Percentiles rank a stretch among this genome's conserved stretches.
Conservation (phyloP, 2,888 invertebrate genomes). For the Trissonchulus sp. region DNA sequence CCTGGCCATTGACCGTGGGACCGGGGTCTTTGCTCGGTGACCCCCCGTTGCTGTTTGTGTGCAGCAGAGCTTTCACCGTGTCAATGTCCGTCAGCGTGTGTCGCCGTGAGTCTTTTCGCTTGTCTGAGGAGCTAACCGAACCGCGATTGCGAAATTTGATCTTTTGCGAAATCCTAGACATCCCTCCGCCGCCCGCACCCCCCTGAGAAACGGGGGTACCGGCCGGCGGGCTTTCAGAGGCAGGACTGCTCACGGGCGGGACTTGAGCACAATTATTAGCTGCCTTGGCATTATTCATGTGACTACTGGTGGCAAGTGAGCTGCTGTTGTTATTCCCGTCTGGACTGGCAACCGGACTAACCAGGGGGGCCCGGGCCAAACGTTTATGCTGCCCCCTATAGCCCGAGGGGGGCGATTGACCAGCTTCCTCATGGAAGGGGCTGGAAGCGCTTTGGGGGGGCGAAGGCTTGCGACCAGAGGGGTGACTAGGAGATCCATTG, state of each 20-base stretch:
- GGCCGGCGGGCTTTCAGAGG: not conserved
- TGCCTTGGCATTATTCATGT: no score
- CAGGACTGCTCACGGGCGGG: not conserved
- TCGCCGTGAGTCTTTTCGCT: slow-evolving; percentile 39
- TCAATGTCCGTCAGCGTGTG: slow-evolving; percentile 44
- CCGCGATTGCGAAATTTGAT: slow-evolving; percentile 39
- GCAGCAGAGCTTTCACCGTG: slow-evolving; percentile 27
- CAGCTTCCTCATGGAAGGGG: no score
- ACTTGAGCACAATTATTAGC: no score
- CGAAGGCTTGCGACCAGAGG: not conserved
- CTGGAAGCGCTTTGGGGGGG: slow-evolving; percentile 26
- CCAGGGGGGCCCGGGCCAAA: not conserved
- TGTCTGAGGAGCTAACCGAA: not conserved
- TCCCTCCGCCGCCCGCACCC: not conserved
- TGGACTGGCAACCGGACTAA: not conserved
- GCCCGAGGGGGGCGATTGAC: not conserved
- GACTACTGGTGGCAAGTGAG: slow-evolving; percentile 3
- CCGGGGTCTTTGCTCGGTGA: not conserved
- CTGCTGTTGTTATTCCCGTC: not conserved
- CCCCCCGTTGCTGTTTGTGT: not conserved
- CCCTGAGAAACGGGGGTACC: not conserved
- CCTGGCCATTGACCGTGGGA: not conserved
- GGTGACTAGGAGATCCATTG: not conserved
- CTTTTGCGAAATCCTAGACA: slow-evolving; percentile 40
- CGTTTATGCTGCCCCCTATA: no score